Conservation (phyloP, 2,113 vertebrate species). For the Chaetorhynchus papuensis region DNA sequence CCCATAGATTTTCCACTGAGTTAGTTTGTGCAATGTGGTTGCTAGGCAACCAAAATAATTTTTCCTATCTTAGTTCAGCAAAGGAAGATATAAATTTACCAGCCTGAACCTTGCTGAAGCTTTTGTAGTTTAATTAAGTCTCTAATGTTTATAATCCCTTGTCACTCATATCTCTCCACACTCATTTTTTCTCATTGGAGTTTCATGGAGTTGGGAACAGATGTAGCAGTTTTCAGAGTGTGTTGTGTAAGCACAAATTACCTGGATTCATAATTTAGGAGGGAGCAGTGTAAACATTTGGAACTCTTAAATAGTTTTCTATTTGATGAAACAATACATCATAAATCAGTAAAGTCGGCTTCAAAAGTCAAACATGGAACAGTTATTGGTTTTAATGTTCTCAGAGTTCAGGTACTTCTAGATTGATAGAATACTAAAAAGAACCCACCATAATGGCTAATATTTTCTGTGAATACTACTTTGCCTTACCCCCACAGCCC, state of each 20-base stretch:
- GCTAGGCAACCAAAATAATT: conserved; percentile 34
- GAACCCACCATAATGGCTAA: background rate
- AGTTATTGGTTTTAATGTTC: background rate
- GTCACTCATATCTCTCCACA: background rate
- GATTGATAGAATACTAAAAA: background rate
- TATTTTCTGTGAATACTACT: background rate
- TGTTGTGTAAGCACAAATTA: background rate
- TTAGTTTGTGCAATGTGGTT: conserved; percentile 15
- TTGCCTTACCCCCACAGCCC: background rate
- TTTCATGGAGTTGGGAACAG: background rate
- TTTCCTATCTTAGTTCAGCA: background rate
- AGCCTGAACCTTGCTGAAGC: background rate
- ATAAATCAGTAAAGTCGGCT: background rate
- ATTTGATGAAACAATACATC: background rate
- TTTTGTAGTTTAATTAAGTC: conserved; percentile 29
- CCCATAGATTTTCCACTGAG: background rate
- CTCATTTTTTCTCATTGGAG: background rate
- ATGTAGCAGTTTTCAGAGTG: background rate
- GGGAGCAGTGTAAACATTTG: background rate
- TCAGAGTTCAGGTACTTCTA: background rate
- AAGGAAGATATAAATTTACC: background rate
- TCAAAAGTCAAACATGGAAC: background rate
- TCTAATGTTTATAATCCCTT: background rate
- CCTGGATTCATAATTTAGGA: background rate
- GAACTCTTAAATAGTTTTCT: background rate